Conservation (phyloP, 2,797 vertebrate genomes). For the Mycteria americana region DNA sequence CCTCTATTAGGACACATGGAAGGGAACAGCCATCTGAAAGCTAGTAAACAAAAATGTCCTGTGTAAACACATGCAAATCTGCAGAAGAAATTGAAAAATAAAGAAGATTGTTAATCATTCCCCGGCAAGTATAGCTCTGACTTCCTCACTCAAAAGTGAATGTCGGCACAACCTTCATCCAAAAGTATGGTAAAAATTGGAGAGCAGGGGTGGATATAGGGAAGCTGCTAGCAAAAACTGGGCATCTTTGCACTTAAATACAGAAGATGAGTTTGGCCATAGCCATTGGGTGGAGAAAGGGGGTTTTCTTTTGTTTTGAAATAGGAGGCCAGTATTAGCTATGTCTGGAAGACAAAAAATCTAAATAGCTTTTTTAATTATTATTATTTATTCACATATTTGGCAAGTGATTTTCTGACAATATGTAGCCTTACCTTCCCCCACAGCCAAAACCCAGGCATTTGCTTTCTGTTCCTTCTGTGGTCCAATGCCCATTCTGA, state of each 20-base stretch:
- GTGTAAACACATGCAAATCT: background rate
- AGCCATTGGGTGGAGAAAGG: background rate
- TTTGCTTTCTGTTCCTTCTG: background rate
- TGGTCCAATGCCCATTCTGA: background rate
- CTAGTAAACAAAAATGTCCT: background rate
- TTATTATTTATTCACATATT: background rate
- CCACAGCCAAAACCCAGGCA: background rate
- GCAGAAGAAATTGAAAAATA: background rate
- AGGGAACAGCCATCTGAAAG: background rate
- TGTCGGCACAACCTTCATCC: background rate
- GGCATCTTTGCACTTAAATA: background rate
- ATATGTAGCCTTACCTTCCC: background rate
- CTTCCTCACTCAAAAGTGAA: background rate
- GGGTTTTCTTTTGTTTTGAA: background rate
- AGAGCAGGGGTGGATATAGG: rapidly evolving
- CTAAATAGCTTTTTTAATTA: background rate
- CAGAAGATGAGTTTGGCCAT: background rate
- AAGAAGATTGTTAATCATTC: background rate
- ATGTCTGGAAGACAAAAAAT: background rate
- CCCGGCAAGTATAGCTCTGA: background rate
- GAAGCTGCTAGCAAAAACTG: background rate
- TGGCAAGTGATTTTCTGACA: background rate
- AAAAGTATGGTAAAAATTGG: background rate
- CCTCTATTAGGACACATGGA: background rate
- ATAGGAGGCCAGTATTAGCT: background rate